Evolutionary conservation across 2,888 invertebrate species (phyloP), one percentile per base, ranked within the genome.

Genomic region (Lithosia quadra): DNA sequence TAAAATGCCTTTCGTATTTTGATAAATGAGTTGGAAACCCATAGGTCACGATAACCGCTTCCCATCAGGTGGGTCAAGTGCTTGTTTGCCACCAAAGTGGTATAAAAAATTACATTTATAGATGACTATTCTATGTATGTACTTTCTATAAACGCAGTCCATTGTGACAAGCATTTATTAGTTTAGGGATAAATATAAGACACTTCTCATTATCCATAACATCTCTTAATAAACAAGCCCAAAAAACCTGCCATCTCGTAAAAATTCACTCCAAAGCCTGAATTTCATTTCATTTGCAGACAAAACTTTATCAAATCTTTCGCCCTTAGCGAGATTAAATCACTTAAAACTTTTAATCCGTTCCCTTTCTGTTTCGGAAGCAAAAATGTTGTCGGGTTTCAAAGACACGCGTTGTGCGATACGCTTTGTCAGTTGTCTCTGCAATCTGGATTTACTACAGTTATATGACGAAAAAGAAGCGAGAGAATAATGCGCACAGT

Each of bases 311-410:
- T 58, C 62, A 73, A 74, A 74, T 70, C 71, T 71, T 76, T 70
- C 67, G 76, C 72, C 70, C 69, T 74, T 73, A 74, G 67, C 73
- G 36, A 73, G 72, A 80, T 78, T 80, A 76, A 78, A 78, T 79
- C 79, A 78, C 74, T 79, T 78, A 69, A 78, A 79, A 79, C 67
- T 79, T 79, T 79, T 80, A 80, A 79, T 79, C 76, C 69, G 73
- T 76, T 78, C 68, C 71, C 56, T 69, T 74, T 76, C 69, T 71
- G 74, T 76, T 78, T 67, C 53, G 64, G 39, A 74, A 49, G 36
- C 71, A 24, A 68, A 68, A 73, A 74, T 78, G 63, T 56, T 57
- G 60, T 64, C 67, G 49, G 74, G 72, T 80, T 71, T 68, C 33
- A 62, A 61, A 43, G 64, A 69, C 64, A 69, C 69, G 63, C 53